These are phyloP conservation scores for Oxyura jamaicensis DNA, from an alignment of 2,113 vertebrate species.

Conservation along the genomic window DNA sequence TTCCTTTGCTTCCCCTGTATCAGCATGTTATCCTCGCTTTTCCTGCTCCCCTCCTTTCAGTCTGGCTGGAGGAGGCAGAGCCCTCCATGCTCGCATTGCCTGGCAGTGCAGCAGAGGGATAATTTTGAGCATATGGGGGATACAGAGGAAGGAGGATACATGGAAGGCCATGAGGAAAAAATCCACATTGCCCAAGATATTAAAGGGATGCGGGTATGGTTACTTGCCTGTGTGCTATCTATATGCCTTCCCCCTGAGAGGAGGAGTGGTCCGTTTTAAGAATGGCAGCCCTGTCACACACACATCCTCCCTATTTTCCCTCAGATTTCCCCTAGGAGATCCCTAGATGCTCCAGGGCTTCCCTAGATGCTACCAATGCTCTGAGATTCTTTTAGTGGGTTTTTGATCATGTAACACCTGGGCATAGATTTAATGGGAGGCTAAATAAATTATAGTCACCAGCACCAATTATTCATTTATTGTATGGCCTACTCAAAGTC, in stretches of 20 bases:
- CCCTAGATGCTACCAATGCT: background rate
- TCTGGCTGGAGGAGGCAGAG: background rate
- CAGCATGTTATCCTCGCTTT: background rate
- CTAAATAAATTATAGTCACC: background rate
- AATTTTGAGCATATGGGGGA: background rate
- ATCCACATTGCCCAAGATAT: background rate
- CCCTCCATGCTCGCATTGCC: background rate
- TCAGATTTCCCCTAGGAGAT: background rate
- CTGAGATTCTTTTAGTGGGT: background rate
- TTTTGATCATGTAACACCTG: background rate
- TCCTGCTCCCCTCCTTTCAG: background rate
- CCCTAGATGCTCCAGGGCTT: background rate
- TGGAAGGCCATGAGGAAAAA: background rate
- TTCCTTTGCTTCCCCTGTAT: slow-evolving; percentile 28
- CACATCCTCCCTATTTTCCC: background rate
- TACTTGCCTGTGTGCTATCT: background rate
- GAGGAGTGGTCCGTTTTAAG: background rate
- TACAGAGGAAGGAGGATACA: background rate
- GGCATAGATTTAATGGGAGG: background rate
- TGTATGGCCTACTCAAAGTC: background rate
- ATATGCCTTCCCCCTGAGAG: background rate
- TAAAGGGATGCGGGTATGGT: background rate
- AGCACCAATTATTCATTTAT: background rate
- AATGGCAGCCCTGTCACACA: background rate
- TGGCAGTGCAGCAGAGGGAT: background rate